Base-by-base conservation (phyloP, 1,140 invertebrate species). In the Diabrotica undecimpunctata region DNA sequence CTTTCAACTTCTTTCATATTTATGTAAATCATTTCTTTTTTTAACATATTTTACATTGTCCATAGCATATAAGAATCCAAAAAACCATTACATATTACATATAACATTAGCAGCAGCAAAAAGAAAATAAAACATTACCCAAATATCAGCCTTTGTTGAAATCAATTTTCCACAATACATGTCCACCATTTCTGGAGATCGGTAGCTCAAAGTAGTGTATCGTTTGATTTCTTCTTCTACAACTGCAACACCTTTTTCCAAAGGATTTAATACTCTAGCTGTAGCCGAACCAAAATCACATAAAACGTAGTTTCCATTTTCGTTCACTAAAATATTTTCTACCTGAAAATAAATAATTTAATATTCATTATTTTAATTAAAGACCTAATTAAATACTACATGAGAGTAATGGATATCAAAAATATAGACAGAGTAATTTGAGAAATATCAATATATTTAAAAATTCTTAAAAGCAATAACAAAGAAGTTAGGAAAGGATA, bases 161-260 rank as follows among this genome's bases (percentile, higher is more conserved):
- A 97, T 95, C 14, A 87, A 80, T 81, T 92, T 92, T 25, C 90
- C 92, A 70, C 84, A 87, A 79, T 97, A 98, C 70, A 98, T 84
- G 81, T 98, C 95, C 37, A 98, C 87, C 96, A 98, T 97, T 84
- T 98, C 96, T 14, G 96, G 96, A 12, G 94, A 86, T 73, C 95
- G 86, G 79, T 98, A 97, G 54, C 93, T 92, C 12, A 97, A 80
- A 0, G 96, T 98, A 5, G 95, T 98, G 77, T 97, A 97, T 75
- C 93, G 92, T 79, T 94, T 90, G 67, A 97, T 93, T 82, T 97
- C 95, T 74, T 97, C 95, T 79, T 96, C 92, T 8, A 95, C 87
- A 12, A 82, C 75, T 60, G 87, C 80, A 6, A 91, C 87, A 53
- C 91, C 90, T 74, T 92, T 87, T 64, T 86, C 82, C 65, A 81